phyloP scores from a whole-genome alignment of 2,113 vertebrate species.

The Gavia stellata region DNA sequence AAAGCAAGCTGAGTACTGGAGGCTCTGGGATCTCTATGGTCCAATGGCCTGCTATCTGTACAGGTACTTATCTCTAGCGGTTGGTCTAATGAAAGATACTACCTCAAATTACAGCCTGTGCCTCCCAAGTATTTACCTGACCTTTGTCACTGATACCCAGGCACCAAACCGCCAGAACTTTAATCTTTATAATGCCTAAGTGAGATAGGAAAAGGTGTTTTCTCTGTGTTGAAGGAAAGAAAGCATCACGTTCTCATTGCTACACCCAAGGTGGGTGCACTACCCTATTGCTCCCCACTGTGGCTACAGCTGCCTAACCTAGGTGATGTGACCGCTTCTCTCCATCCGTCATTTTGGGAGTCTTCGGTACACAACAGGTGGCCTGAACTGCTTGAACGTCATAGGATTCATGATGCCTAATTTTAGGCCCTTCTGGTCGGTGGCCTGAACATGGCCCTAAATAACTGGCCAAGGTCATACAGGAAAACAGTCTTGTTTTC shows the following conservation, averaged over 20 bases:
- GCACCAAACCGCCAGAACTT: not conserved
- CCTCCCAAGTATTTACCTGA: not conserved
- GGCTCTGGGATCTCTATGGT: not conserved
- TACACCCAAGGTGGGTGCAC: not conserved
- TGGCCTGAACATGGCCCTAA: not conserved
- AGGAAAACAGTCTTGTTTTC: constrained; percentile 4
- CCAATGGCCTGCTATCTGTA: not conserved
- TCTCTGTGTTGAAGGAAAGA: not conserved
- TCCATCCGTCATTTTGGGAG: not conserved
- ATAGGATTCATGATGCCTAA: not conserved
- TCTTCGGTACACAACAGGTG: not conserved
- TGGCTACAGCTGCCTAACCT: not conserved
- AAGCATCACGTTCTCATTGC: not conserved
- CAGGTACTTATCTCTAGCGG: not conserved
- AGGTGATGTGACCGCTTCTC: not conserved
- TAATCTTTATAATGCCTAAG: not conserved
- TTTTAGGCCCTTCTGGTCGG: not conserved
- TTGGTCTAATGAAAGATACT: not conserved
- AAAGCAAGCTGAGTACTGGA: not conserved
- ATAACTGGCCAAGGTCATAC: not conserved
- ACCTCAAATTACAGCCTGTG: not conserved
- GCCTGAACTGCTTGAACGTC: not conserved
- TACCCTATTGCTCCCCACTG: not conserved
- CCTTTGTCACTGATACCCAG: not conserved
- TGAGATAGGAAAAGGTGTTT: not conserved